Evolutionary conservation across 2,113 vertebrate genomes (phyloP).

Genomic region (Thymallus thymallus): DNA sequence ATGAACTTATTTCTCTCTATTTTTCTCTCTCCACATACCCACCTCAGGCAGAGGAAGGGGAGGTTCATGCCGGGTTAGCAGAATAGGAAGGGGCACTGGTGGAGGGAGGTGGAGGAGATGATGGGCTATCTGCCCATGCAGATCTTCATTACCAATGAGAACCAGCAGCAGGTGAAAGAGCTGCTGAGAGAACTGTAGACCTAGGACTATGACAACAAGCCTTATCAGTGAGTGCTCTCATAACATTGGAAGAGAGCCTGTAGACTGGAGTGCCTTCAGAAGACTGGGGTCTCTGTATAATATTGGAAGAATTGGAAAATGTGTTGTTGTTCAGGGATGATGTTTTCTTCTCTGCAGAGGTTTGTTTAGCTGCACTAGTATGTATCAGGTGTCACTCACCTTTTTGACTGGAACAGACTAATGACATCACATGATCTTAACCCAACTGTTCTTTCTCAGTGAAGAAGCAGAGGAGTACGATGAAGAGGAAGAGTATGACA

Average conservation of each 20-base stretch:
- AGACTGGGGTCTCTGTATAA: no score
- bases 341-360: not conserved
- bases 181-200: conserved; percentile 88
- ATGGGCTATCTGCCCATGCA: conserved; percentile 78
- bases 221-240: conserved; percentile 60
- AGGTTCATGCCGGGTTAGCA: no score
- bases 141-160: conserved; percentile 93
- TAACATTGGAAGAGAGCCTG: no score
- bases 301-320: no score
- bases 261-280: no score
- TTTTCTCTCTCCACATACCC: conserved; percentile 37
- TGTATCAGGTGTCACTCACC: no score
- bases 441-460: conserved; percentile 39
- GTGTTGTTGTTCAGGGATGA: not conserved
- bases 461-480: conserved; percentile 60
- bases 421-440: not conserved
- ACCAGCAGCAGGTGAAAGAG: conserved; percentile 90
- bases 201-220: conserved; percentile 71
- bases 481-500: conserved; percentile 66
- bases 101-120: conserved; percentile 32
- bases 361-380: no score
- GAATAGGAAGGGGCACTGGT: not conserved
- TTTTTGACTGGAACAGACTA: not conserved
- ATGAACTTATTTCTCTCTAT: not conserved
- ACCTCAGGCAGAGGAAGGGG: conserved; percentile 2